These are phyloP conservation scores for Enteromius radiatus DNA, from an alignment of 2,797 vertebrate species.

Conservation along the genomic window DNA sequence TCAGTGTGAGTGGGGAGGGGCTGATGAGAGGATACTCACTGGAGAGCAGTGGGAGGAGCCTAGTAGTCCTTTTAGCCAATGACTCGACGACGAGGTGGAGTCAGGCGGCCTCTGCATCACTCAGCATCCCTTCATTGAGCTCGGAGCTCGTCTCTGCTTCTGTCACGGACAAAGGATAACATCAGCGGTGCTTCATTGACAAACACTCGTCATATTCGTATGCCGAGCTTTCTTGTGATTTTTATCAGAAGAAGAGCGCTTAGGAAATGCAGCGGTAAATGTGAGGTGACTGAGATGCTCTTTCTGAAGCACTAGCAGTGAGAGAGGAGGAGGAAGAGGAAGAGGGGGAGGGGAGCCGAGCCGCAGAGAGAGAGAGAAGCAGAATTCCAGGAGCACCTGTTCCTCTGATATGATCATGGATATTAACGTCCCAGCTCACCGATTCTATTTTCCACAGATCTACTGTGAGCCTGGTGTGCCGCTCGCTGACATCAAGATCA, in stretches of 20 bases:
- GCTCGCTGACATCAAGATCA: constrained; percentile 78
- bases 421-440: constrained; percentile 80
- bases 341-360: constrained; percentile 6
- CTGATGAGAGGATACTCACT: constrained; percentile 29
- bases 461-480: constrained; percentile 76
- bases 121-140: constrained; percentile 53
- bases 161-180: constrained; percentile 24
- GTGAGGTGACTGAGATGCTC: constrained; percentile 60
- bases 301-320: constrained; percentile 47
- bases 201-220: not conserved
- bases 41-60: constrained; percentile 66
- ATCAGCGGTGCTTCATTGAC: not conserved
- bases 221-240: not conserved
- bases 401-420: constrained; percentile 72
- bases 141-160: not conserved
- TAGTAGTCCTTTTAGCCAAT: constrained; percentile 78
- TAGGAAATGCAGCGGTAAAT: not conserved
- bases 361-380: constrained; percentile 26
- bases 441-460: constrained; percentile 80
- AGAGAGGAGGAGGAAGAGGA: constrained; percentile 11
- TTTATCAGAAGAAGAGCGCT: not conserved
- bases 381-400: constrained; percentile 45
- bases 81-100: constrained; percentile 67
- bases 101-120: constrained; percentile 75
- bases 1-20: constrained; percentile 35